Conservation (phyloP, 1,140 invertebrate genomes). For the Globodera ellingtonae region DNA sequence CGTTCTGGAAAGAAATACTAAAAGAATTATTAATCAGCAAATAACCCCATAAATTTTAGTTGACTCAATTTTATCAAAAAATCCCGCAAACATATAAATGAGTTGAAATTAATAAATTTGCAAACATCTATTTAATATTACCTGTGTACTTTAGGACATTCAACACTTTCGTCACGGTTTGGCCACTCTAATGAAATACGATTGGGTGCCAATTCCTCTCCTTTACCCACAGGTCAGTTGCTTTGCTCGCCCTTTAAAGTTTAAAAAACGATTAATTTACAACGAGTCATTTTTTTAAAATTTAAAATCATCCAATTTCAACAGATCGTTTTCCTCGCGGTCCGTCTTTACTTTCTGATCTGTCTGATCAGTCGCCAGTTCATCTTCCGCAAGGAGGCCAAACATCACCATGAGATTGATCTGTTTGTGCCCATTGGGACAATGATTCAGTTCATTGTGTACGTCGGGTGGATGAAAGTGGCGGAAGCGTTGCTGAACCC, state of each 20-base stretch:
- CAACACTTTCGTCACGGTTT: slow-evolving; percentile 51
- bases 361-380: slow-evolving; percentile 58
- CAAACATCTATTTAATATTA: too few relatives aligned
- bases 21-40: too few relatives aligned
- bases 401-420: slow-evolving; percentile 52
- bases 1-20: too few relatives aligned
- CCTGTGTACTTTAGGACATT: slow-evolving; percentile 49
- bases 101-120: too few relatives aligned
- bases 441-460: slow-evolving; percentile 60
- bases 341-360: slow-evolving; percentile 61
- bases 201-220: slow-evolving; percentile 60
- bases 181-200: slow-evolving; percentile 55
- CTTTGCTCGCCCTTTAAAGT: too few relatives aligned
- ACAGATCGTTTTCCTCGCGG: slow-evolving; percentile 62
- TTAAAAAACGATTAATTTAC: not conserved
- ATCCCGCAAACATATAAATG: too few relatives aligned
- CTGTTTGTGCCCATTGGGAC: slow-evolving; percentile 56
- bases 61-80: too few relatives aligned
- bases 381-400: slow-evolving; percentile 34
- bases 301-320: not conserved
- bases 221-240: slow-evolving; percentile 48
- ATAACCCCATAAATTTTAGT: too few relatives aligned
- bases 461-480: slow-evolving; percentile 65
- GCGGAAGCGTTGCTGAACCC: slow-evolving; percentile 64
- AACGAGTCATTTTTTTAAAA: not conserved